Conservation (phyloP, 2,888 invertebrate genomes). For the Caenorhabditis doughertyi region DNA sequence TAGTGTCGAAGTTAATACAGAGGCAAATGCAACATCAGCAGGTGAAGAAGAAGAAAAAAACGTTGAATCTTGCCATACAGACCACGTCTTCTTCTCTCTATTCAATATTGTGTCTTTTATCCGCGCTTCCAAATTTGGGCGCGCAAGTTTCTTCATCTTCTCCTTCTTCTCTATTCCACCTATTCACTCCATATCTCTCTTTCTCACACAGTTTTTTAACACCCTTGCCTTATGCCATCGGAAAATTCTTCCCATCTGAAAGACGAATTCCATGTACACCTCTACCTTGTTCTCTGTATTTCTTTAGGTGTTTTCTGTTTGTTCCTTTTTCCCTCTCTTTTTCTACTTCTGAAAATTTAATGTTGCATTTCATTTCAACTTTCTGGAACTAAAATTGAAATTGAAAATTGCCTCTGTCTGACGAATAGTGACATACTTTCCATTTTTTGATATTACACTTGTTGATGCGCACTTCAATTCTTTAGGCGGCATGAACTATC, state of each 20-base stretch:
- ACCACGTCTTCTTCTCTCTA: constrained; percentile 28
- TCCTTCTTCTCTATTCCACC: constrained; percentile 9
- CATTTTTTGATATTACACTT: constrained; percentile 38
- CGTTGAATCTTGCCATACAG: no score
- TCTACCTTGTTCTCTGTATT: neutral
- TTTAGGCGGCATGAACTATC: constrained; percentile 32
- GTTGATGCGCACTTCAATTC: constrained; percentile 15
- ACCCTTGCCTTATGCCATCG: constrained; percentile 6
- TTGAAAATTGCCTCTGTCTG: constrained; percentile 7
- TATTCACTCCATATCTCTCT: constrained; percentile 26
- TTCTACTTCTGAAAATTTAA: neutral
- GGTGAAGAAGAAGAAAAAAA: no score
- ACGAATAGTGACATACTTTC: constrained; percentile 35
- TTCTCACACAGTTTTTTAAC: constrained; percentile 19
- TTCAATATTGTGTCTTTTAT: constrained; percentile 53
- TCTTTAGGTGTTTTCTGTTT: neutral
- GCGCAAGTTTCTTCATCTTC: constrained; percentile 38
- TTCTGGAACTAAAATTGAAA: constrained; percentile 4
- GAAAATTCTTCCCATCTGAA: neutral
- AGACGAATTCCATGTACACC: constrained; percentile 13
- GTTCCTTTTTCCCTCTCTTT: neutral
- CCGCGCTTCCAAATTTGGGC: constrained; percentile 34
- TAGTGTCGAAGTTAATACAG: constrained; percentile 13
- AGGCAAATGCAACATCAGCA: constrained; percentile 27
- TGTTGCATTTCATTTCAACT: neutral